These are phyloP conservation scores for Chanos chanos DNA, from an alignment of 2,797 vertebrate genomes.

Conservation along the genomic window DNA sequence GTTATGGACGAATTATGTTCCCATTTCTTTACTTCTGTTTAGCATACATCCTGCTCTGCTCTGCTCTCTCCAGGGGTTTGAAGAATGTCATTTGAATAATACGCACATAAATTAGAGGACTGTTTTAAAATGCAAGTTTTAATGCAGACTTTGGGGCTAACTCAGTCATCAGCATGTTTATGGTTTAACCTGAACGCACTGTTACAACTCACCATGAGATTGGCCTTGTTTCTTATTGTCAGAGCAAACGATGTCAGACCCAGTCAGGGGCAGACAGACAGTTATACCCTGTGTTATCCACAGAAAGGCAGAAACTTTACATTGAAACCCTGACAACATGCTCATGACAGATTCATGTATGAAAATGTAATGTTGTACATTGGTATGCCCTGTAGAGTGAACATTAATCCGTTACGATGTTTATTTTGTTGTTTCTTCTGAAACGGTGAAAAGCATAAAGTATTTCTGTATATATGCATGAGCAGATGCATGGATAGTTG, in stretches of 20 bases:
- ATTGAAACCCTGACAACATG: too few relatives aligned
- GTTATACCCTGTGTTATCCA: too few relatives aligned
- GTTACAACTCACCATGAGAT: slow-evolving; percentile 55
- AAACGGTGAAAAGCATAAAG: too few relatives aligned
- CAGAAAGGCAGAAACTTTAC: too few relatives aligned
- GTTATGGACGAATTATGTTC: too few relatives aligned
- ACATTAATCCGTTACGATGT: too few relatives aligned
- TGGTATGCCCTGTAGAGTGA: too few relatives aligned
- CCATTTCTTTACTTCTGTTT: slow-evolving; percentile 35
- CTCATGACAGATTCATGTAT: too few relatives aligned
- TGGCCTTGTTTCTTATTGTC: slow-evolving; percentile 61
- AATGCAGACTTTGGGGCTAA: slow-evolving; percentile 57
- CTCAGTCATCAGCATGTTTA: slow-evolving; percentile 60
- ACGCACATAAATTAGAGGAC: slow-evolving; percentile 69
- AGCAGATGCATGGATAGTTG: too few relatives aligned
- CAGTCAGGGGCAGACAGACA: neutral
- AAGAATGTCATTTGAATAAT: slow-evolving; percentile 61
- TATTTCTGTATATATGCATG: slow-evolving; percentile 16
- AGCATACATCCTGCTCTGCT: slow-evolving; percentile 24
- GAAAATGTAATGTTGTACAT: too few relatives aligned
- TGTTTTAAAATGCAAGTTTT: slow-evolving; percentile 69
- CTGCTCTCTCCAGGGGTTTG: slow-evolving; percentile 48
- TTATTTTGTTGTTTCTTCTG: too few relatives aligned
- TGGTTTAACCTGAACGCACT: slow-evolving; percentile 62
- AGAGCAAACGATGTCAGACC: slow-evolving; percentile 2